phyloP scores from a whole-genome alignment of 2,113 vertebrate species.

The Seriola quinqueradiata region DNA sequence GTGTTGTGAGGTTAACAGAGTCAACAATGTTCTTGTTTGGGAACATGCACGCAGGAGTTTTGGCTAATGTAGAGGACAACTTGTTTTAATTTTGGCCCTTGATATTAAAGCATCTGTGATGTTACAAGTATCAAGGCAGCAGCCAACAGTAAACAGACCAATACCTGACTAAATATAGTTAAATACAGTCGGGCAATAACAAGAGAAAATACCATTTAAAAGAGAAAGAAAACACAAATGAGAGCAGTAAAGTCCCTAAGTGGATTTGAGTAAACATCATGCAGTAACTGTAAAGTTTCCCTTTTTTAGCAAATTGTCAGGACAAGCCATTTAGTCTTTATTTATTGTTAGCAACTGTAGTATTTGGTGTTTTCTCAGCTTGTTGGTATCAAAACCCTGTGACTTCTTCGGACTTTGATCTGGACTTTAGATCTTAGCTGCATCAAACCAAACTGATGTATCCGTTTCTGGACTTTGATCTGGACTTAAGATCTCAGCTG shows the following conservation, averaged over 20 bases:
- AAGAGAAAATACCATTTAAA: too few relatives aligned
- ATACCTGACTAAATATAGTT: too few relatives aligned
- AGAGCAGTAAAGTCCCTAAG: too few relatives aligned
- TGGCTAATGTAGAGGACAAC: not conserved
- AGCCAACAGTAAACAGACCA: too few relatives aligned
- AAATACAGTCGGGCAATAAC: too few relatives aligned
- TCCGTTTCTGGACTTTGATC: conserved; percentile 12
- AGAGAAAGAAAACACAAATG: too few relatives aligned
- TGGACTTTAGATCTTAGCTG: conserved; percentile 10
- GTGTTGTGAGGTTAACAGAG: conserved; percentile 34
- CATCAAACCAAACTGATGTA: not conserved
- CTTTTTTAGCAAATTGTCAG: not conserved
- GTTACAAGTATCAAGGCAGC: too few relatives aligned
- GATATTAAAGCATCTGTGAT: not conserved
- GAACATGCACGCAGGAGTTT: conserved; percentile 13
- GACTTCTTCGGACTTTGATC: conserved; percentile 18
- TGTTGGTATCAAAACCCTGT: not conserved
- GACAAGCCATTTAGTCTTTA: not conserved
- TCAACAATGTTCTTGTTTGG: conserved; percentile 28
- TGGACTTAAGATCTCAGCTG: too few relatives aligned
- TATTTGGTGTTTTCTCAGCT: not conserved
- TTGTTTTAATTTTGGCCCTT: not conserved
- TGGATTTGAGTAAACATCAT: too few relatives aligned
- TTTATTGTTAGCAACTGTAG: not conserved
- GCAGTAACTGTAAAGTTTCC: not conserved